phyloP scores from a whole-genome alignment of 2,113 vertebrate species.

The Sylvietta virens region DNA sequence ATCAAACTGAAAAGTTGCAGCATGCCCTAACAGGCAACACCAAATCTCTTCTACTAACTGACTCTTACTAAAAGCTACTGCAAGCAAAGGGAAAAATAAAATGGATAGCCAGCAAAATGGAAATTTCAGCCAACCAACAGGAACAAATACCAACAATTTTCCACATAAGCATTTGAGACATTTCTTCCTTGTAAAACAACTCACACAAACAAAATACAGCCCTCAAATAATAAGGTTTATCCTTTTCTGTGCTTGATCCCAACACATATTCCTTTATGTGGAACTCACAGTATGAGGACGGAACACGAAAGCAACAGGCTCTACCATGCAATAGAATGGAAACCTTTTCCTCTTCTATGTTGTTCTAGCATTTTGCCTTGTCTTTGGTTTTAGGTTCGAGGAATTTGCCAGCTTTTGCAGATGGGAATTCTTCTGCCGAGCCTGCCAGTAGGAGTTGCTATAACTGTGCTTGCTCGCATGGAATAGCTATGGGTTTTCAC shows the following conservation, averaged over 20 bases:
- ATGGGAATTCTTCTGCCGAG: not conserved
- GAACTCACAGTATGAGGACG: not conserved
- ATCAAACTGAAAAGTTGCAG: not conserved
- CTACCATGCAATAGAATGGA: not conserved
- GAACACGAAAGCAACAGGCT: accelerated
- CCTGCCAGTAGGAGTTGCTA: not conserved
- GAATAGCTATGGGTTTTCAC: not conserved
- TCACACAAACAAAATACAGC: not conserved
- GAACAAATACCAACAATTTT: not conserved
- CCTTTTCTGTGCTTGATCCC: not conserved
- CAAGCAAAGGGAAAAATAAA: not conserved
- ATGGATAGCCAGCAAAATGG: not conserved
- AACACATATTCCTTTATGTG: not conserved
- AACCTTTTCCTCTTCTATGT: not conserved
- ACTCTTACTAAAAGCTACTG: not conserved
- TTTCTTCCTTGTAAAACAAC: not conserved
- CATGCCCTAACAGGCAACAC: not conserved
- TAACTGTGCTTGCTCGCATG: not conserved
- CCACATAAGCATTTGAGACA: not conserved
- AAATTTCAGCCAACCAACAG: not conserved
- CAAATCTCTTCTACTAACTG: not conserved
- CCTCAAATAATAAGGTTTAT: not conserved
- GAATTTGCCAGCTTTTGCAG: not conserved
- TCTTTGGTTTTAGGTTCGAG: not conserved
- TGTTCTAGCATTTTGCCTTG: not conserved